These are phyloP conservation scores for Drosophila macrospina DNA, from an alignment of 2,888 invertebrate species.

Conservation along the genomic window DNA sequence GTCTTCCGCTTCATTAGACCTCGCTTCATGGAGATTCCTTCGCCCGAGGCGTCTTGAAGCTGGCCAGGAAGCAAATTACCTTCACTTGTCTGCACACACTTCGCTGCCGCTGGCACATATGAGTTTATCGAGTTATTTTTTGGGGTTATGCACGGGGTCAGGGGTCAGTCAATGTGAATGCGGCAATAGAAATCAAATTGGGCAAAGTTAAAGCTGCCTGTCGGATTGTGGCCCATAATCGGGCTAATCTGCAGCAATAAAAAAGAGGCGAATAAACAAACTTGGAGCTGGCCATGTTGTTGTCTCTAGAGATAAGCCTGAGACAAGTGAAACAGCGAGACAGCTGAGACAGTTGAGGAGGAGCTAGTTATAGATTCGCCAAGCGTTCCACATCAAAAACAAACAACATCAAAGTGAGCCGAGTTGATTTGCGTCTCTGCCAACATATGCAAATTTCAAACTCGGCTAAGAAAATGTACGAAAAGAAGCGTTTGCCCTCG, in stretches of 20 bases:
- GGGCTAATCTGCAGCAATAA: constrained; percentile 42
- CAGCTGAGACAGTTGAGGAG: constrained; percentile 11
- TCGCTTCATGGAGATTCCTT: constrained; percentile 35
- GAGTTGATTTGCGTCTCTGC: constrained; percentile 41
- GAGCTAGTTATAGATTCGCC: constrained; percentile 48
- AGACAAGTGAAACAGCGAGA: constrained; percentile 12
- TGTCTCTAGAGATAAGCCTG: constrained; percentile 39
- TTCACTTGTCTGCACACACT: constrained; percentile 63
- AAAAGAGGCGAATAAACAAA: constrained; percentile 16
- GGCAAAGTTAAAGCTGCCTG: constrained; percentile 27
- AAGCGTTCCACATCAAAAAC: constrained; percentile 55
- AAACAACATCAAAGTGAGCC: constrained; percentile 59
- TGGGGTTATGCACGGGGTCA: constrained; percentile 15
- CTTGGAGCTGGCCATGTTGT: neutral
- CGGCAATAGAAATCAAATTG: constrained; percentile 56
- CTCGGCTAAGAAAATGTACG: neutral
- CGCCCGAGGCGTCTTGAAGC: constrained; percentile 33
- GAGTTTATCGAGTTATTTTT: constrained; percentile 23
- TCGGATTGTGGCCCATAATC: constrained; percentile 33
- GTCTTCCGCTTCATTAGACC: constrained; percentile 62
- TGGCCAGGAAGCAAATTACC: constrained; percentile 64
- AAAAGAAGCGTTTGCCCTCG: too few relatives aligned
- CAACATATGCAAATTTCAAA: constrained; percentile 56
- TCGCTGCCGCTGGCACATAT: constrained; percentile 50
- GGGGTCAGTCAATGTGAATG: constrained; percentile 56